These are phyloP conservation scores for Phaethon lepturus DNA, from an alignment of 2,113 vertebrate species.

Conservation along the genomic window DNA sequence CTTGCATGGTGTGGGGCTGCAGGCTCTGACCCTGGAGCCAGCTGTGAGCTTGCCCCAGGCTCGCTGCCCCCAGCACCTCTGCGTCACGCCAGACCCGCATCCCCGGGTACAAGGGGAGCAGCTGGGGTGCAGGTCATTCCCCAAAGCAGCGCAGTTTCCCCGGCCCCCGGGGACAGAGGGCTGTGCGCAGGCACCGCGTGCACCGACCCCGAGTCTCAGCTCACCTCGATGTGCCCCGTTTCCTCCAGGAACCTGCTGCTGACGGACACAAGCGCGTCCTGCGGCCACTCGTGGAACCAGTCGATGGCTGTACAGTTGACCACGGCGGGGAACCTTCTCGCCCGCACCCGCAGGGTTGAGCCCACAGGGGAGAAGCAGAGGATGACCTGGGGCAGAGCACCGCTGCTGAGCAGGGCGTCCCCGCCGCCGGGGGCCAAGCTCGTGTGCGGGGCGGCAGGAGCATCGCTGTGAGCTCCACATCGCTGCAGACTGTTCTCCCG, in stretches of 20 bases:
- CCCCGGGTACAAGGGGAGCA: not conserved
- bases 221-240: slow-evolving; percentile 68
- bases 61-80: not conserved
- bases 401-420: rapidly evolving
- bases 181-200: rapidly evolving
- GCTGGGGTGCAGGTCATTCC: not conserved
- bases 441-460: rapidly evolving
- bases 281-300: slow-evolving; percentile 83
- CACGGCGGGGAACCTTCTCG: slow-evolving; percentile 76
- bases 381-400: slow-evolving; percentile 63
- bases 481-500: not conserved
- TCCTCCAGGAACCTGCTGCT: slow-evolving; percentile 78
- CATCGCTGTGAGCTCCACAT: rapidly evolving
- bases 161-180: not conserved
- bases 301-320: slow-evolving; percentile 81
- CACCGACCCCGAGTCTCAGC: not conserved
- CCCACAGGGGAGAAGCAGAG: slow-evolving; percentile 83
- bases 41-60: not conserved
- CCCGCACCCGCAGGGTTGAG: slow-evolving; percentile 73
- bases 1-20: rapidly evolving
- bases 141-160: not conserved
- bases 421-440: rapidly evolving
- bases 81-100: not conserved
- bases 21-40: not conserved
- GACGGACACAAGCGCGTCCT: slow-evolving; percentile 75